Evolutionary conservation across 2,113 vertebrate genomes (phyloP).

Genomic region (Tragelaphus strepsiceros): DNA sequence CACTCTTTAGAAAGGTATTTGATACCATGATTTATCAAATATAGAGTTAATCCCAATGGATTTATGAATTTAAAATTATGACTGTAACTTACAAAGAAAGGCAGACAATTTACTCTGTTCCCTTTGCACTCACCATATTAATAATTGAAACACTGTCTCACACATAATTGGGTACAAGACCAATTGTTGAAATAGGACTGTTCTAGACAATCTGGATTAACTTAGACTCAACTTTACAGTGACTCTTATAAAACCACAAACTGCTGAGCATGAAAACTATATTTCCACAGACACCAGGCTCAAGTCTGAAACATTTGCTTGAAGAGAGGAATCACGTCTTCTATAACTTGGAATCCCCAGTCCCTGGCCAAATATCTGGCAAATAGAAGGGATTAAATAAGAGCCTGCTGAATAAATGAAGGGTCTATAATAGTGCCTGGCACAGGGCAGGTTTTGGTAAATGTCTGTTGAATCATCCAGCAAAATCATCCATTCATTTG

Average conservation of each 20-base stretch:
- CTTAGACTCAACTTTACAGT: neutral
- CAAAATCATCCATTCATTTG: constrained; percentile 4
- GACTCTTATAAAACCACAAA: neutral
- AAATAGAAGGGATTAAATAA: neutral
- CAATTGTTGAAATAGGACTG: neutral
- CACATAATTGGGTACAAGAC: neutral
- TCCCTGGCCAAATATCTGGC: neutral
- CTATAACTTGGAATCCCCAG: neutral
- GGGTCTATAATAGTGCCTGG: neutral
- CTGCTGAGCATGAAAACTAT: neutral
- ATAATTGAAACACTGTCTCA: constrained; percentile 17
- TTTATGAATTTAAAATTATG: constrained; percentile 16
- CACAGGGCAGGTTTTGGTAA: neutral
- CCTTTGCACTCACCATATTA: neutral
- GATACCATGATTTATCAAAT: neutral
- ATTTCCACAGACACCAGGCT: neutral
- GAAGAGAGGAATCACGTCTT: neutral
- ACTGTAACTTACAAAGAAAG: neutral
- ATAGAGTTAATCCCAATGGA: neutral
- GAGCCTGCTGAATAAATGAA: neutral
- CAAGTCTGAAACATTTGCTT: neutral
- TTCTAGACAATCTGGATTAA: constrained; percentile 42
- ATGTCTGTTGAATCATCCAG: constrained; percentile 10
- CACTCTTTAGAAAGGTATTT: neutral
- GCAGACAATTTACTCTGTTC: neutral